Percentiles rank a stretch among this genome's conserved stretches.
These are phyloP conservation scores for Garra rufa DNA, from an alignment of 2,113 vertebrate species.

Conservation along the genomic window DNA sequence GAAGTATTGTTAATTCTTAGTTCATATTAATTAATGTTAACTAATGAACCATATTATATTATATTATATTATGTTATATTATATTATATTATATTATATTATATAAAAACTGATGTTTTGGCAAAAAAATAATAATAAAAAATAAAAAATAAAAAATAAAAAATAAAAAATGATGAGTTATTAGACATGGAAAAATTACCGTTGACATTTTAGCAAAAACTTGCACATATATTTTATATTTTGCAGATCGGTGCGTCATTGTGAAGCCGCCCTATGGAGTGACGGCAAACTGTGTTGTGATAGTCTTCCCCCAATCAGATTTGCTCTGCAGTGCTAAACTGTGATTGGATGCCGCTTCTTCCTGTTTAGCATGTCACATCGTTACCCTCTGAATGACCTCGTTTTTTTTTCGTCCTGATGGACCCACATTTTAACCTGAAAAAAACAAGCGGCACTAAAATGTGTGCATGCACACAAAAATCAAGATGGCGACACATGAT, in stretches of 20 bases:
- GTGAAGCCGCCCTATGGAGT: background rate
- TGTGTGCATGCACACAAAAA: slow-evolving; percentile 10
- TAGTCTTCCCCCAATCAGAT: slow-evolving; percentile 35
- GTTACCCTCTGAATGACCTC: slow-evolving; percentile 63
- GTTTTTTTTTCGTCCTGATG: slow-evolving; percentile 54
- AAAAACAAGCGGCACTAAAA: slow-evolving; percentile 40
- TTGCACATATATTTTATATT: background rate
- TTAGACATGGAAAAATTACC: background rate
- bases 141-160: too few relatives aligned
- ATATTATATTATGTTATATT: too few relatives aligned
- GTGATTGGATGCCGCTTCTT: slow-evolving; percentile 31
- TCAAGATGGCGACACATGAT: slow-evolving; percentile 72
- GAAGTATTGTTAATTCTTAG: too few relatives aligned
- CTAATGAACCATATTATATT: too few relatives aligned
- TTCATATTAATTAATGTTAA: too few relatives aligned
- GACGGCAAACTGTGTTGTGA: background rate
- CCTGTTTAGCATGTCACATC: slow-evolving; percentile 50
- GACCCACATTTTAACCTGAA: slow-evolving; percentile 58
- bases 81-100: too few relatives aligned
- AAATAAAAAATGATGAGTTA: too few relatives aligned
- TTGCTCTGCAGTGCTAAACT: background rate
- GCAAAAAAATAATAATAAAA: too few relatives aligned
- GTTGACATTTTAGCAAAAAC: background rate
- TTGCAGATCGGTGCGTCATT: background rate
- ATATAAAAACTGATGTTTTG: background rate